Percentiles rank a stretch among this genome's conserved stretches.
Conservation (phyloP, 2,888 invertebrate species). For the Nemoura dubitans region DNA sequence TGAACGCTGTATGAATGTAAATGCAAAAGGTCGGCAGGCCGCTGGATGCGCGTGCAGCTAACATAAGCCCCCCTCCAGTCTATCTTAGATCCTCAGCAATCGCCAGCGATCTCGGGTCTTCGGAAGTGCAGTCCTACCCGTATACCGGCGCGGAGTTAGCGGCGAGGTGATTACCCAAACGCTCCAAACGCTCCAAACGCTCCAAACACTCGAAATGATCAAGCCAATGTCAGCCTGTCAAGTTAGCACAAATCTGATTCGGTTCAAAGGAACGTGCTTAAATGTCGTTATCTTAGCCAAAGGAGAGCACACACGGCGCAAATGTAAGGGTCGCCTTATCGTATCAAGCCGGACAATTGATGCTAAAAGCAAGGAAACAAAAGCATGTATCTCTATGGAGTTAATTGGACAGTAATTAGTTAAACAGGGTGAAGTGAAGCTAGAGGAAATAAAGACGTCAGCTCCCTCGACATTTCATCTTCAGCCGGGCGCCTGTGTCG, state of each 20-base stretch:
- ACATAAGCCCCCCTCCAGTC: neutral
- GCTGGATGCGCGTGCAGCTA: neutral
- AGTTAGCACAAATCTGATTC: neutral
- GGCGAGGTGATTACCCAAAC: neutral
- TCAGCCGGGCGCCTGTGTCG: neutral
- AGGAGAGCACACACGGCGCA: neutral
- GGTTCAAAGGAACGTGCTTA: neutral
- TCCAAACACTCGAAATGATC: neutral
- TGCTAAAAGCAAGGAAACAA: neutral
- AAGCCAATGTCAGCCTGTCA: neutral
- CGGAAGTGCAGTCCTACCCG: neutral
- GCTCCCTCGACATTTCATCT: neutral
- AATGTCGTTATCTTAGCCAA: neutral
- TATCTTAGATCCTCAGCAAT: neutral
- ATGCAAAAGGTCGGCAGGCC: neutral
- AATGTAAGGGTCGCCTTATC: neutral
- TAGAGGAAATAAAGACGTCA: neutral
- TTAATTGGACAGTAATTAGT: conserved; percentile 2
- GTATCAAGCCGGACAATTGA: neutral
- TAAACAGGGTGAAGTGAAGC: neutral
- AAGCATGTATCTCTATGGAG: neutral
- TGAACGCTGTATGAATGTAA: neutral
- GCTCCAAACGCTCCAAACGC: too few species aligned
- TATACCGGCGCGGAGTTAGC: neutral
- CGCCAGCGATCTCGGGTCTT: neutral